Evolutionary conservation across 1,140 invertebrate species (phyloP).

Genomic region (Melitaea cinxia): DNA sequence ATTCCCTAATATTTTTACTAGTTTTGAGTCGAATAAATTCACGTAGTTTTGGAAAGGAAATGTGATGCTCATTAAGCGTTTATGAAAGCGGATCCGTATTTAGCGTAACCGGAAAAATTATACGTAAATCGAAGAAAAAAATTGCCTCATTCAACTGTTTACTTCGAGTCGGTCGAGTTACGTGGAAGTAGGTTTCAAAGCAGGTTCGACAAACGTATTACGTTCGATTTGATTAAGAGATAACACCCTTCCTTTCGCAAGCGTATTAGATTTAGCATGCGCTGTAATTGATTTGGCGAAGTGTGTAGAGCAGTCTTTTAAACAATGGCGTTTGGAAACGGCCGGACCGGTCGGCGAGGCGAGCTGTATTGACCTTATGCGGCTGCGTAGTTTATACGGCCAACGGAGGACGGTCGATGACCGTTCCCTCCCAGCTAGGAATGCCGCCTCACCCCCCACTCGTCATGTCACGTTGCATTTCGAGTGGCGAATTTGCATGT

Average conservation of each 20-base stretch:
- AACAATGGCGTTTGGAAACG: constrained; percentile 33
- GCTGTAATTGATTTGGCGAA: constrained; percentile 25
- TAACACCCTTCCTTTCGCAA: constrained; percentile 15
- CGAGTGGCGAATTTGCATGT: constrained; percentile 70
- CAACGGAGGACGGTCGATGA: constrained; percentile 76
- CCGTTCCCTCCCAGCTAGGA: constrained; percentile 62
- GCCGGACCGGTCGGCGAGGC: constrained; percentile 24
- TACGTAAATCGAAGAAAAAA: constrained; percentile 16
- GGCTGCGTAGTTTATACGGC: constrained; percentile 70
- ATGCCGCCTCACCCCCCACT: constrained; percentile 56
- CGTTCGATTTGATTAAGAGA: constrained; percentile 45
- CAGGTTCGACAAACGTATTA: constrained; percentile 36
- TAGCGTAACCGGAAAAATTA: constrained; percentile 24
- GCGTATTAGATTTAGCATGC: constrained; percentile 18
- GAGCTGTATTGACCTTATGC: constrained; percentile 69
- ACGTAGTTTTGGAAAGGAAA: constrained; percentile 9
- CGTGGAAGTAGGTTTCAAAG: constrained; percentile 21
- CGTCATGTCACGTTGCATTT: constrained; percentile 70
- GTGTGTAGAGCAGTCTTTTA: constrained; percentile 7
- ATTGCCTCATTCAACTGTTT: constrained; percentile 17
- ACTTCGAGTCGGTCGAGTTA: constrained; percentile 9
- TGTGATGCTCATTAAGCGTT: constrained; percentile 28
- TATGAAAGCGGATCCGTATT: constrained; percentile 28
- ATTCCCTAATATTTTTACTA: not conserved
- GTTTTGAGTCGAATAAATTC: not conserved